Conservation (phyloP, 2,888 invertebrate genomes). For the Doris montereyensis region DNA sequence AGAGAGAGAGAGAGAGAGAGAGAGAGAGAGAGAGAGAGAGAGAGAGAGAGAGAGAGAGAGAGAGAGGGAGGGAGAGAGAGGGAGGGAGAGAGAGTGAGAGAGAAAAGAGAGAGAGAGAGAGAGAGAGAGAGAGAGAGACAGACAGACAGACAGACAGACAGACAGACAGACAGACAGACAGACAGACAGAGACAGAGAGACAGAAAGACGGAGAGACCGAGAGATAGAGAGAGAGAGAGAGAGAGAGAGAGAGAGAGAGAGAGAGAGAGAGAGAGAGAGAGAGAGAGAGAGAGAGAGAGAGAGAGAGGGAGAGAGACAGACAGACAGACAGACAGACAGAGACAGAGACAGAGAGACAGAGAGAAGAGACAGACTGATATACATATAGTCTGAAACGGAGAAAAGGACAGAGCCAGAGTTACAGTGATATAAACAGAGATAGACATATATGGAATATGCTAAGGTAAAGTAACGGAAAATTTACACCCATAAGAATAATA, state of each 20-base stretch:
- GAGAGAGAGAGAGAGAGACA: conserved; percentile 20
- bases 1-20: neutral
- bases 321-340: too few species aligned
- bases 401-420: too few species aligned
- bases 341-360: too few species aligned
- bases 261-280: conserved; percentile 17
- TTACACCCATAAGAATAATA: neutral
- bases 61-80: conserved; percentile 10
- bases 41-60: conserved; percentile 84
- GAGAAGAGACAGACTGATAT: too few species aligned
- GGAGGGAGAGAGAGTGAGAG: neutral
- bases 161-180: conserved; percentile 2
- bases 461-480: too few species aligned
- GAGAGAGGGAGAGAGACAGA: conserved; percentile 15
- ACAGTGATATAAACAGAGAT: too few species aligned
- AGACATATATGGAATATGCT: too few species aligned
- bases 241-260: neutral
- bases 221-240: neutral
- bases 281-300: conserved; percentile 2
- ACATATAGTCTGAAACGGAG: too few species aligned
- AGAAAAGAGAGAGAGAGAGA: conserved; percentile 31
- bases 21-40: conserved; percentile 80
- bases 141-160: neutral
- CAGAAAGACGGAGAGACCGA: neutral
- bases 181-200: neutral